Conservation (phyloP, 2,797 vertebrate genomes). For the Myotis planiceps region DNA sequence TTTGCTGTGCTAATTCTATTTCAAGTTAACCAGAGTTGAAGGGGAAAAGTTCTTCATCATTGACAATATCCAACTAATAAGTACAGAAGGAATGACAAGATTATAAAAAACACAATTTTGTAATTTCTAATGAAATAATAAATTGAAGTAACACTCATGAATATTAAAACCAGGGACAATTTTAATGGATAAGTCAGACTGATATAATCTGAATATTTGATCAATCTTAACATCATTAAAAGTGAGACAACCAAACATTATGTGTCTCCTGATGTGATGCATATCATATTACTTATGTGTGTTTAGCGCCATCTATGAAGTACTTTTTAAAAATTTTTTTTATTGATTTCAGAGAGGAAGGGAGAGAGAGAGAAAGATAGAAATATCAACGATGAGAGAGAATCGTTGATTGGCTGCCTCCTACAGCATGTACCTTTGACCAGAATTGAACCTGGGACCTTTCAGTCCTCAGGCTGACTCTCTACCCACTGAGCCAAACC, state of each 20-base stretch:
- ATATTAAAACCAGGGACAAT: background rate
- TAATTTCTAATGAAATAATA: background rate
- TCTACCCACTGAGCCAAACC: too few species aligned
- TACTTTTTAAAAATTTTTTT: background rate
- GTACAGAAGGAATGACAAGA: background rate
- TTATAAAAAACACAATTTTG: background rate
- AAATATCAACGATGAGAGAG: too few species aligned
- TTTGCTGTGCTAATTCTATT: background rate
- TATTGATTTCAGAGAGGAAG: too few species aligned
- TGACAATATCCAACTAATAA: background rate
- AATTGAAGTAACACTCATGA: background rate
- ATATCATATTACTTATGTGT: background rate
- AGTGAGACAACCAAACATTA: background rate
- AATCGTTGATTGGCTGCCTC: too few species aligned
- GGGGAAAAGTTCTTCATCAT: conserved; percentile 3
- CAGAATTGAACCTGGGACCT: too few species aligned
- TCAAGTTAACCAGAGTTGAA: conserved; percentile 1
- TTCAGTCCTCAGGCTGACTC: too few species aligned
- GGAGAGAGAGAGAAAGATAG: too few species aligned
- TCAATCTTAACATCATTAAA: background rate
- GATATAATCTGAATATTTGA: background rate
- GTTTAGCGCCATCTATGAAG: background rate
- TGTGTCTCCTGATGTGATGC: background rate
- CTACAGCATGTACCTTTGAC: too few species aligned
- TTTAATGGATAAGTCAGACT: background rate